Evolutionary conservation across 2,113 vertebrate genomes (phyloP).

Genomic region (Antennarius striatus): DNA sequence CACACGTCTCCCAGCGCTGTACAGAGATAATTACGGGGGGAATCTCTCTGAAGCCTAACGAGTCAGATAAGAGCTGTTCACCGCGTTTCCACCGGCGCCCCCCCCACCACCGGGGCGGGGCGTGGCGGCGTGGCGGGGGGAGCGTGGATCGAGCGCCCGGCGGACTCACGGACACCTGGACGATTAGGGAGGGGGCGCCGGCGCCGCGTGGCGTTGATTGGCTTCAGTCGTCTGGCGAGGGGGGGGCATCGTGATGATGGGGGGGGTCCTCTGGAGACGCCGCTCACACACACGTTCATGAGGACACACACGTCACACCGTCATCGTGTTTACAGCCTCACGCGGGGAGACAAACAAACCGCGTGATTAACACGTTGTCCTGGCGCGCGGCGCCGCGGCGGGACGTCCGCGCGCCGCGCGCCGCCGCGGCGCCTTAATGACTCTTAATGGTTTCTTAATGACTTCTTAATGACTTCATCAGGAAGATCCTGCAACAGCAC

Average conservation of each 20-base stretch:
- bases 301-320: constrained; percentile 69
- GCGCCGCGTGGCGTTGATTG: constrained; percentile 63
- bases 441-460: constrained; percentile 84
- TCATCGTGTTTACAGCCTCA: constrained; percentile 77
- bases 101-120: constrained; percentile 16
- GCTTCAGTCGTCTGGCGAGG: constrained; percentile 60
- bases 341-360: constrained; percentile 81
- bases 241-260: constrained; percentile 68
- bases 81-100: constrained; percentile 37
- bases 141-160: background rate
- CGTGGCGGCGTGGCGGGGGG: background rate
- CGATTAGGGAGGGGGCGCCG: constrained; percentile 51
- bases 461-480: constrained; percentile 85
- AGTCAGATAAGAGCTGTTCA: constrained; percentile 73
- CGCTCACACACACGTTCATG: constrained; percentile 66
- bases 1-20: constrained; percentile 13
- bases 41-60: constrained; percentile 62
- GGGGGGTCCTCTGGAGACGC: constrained; percentile 66
- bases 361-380: constrained; percentile 81
- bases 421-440: constrained; percentile 81
- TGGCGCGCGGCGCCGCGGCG: constrained; percentile 57
- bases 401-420: constrained; percentile 48
- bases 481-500: constrained; percentile 78
- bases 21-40: constrained; percentile 69
- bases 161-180: constrained; percentile 62